Percentiles rank a stretch among this genome's conserved stretches.
Conservation (phyloP, 2,113 vertebrate genomes). For the human (Homo sapiens) region DNA sequence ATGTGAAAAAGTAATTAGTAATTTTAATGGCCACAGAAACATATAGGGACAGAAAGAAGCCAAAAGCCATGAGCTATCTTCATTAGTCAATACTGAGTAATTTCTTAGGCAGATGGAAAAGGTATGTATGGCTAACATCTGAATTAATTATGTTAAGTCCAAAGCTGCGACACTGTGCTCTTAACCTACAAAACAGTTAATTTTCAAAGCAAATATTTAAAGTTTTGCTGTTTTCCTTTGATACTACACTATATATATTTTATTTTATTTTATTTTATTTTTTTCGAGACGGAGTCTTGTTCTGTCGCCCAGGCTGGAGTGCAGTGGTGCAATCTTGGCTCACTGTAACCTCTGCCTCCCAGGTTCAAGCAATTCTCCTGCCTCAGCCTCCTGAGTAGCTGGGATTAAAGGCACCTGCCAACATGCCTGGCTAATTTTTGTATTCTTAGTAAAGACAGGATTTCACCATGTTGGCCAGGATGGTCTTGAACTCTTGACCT, state of each 20-base stretch:
- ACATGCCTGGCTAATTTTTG: too few relatives aligned
- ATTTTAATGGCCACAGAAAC: not conserved
- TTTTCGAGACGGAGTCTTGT: too few relatives aligned
- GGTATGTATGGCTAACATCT: not conserved
- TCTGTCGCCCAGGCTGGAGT: too few relatives aligned
- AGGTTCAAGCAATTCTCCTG: too few relatives aligned
- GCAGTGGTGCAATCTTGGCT: too few relatives aligned
- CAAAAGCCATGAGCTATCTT: not conserved
- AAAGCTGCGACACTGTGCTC: not conserved
- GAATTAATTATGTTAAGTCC: not conserved
- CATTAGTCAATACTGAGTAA: not conserved
- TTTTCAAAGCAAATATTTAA: not conserved
- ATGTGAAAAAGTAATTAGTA: not conserved
- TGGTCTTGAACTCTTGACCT: too few relatives aligned
- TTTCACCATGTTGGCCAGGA: too few relatives aligned
- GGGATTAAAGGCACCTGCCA: fast-evolving
- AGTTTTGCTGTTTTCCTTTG: not conserved
- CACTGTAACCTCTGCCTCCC: too few relatives aligned
- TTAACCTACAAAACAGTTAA: not conserved
- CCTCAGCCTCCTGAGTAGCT: too few relatives aligned
- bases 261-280: too few relatives aligned
- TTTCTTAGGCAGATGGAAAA: not conserved
- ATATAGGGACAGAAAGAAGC: not conserved
- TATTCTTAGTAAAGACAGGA: too few relatives aligned
- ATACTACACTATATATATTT: not conserved